Evolutionary conservation across 2,797 vertebrate species (phyloP).

Genomic region (Miichthys miiuy): DNA sequence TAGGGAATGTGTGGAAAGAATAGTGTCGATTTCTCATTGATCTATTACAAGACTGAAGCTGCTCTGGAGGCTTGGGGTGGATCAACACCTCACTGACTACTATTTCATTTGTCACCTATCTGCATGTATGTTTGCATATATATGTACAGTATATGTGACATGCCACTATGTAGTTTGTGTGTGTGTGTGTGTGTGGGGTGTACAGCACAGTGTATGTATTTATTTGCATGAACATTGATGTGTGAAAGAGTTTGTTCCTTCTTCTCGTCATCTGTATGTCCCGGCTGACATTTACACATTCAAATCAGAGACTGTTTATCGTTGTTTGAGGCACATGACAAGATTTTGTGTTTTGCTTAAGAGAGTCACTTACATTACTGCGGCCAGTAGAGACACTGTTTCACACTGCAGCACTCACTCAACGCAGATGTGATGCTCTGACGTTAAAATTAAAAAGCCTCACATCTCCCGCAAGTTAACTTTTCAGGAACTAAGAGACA

Average conservation of each 20-base stretch:
- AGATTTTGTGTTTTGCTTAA: conserved; percentile 52
- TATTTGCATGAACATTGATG: conserved; percentile 62
- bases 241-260: conserved; percentile 63
- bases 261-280: conserved; percentile 51
- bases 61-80: background rate
- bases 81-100: background rate
- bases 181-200: conserved; percentile 2
- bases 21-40: background rate
- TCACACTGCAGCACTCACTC: background rate
- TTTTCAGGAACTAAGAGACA: conserved; percentile 56
- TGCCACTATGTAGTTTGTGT: too few species aligned
- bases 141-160: background rate
- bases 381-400: background rate
- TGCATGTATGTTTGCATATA: background rate
- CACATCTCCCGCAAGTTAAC: conserved; percentile 17
- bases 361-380: conserved; percentile 11
- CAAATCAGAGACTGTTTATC: conserved; percentile 70
- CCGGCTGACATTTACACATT: conserved; percentile 77
- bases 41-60: background rate
- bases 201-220: conserved; percentile 12
- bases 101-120: background rate
- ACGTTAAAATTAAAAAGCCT: conserved; percentile 13
- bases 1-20: background rate
- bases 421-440: background rate
- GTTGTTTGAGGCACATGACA: conserved; percentile 54